Conservation (phyloP, 2,797 vertebrate genomes). For the Paedocypris micromegethes region DNA sequence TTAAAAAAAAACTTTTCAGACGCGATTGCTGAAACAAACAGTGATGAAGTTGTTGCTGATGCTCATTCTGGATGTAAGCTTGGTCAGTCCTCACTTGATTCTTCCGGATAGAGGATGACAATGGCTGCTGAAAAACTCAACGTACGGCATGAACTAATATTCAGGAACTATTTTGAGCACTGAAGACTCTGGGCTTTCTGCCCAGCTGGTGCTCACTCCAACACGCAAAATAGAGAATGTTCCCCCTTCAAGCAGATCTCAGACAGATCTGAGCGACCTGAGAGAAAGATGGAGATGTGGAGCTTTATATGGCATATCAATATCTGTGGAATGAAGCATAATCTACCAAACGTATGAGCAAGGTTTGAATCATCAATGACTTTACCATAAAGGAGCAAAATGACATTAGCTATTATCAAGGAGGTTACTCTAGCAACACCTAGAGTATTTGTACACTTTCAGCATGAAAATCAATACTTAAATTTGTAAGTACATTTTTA, state of each 20-base stretch:
- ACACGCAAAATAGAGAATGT: conserved; percentile 2
- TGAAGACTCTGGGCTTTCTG: not conserved
- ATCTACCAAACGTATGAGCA: not conserved
- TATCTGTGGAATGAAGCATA: not conserved
- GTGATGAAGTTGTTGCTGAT: too few species aligned
- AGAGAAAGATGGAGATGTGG: not conserved
- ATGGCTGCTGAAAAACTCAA: not conserved
- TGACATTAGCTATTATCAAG: too few species aligned
- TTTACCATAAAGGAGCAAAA: not conserved
- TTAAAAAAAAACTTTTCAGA: too few species aligned
- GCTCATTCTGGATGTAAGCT: too few species aligned
- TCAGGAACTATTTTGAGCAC: not conserved
- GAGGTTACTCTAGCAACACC: too few species aligned
- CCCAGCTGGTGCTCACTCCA: conserved; percentile 5
- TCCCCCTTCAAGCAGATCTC: conserved; percentile 13
- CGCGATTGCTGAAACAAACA: too few species aligned
- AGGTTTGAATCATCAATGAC: not conserved
- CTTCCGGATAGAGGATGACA: too few species aligned
- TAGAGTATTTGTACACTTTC: too few species aligned
- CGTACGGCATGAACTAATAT: not conserved
- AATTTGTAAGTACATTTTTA: too few species aligned
- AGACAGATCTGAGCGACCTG: not conserved
- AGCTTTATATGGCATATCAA: not conserved
- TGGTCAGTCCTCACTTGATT: too few species aligned
- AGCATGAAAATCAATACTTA: too few species aligned